phyloP scores from a whole-genome alignment of 2,113 vertebrate genomes.

The Baryphthengus martii region DNA sequence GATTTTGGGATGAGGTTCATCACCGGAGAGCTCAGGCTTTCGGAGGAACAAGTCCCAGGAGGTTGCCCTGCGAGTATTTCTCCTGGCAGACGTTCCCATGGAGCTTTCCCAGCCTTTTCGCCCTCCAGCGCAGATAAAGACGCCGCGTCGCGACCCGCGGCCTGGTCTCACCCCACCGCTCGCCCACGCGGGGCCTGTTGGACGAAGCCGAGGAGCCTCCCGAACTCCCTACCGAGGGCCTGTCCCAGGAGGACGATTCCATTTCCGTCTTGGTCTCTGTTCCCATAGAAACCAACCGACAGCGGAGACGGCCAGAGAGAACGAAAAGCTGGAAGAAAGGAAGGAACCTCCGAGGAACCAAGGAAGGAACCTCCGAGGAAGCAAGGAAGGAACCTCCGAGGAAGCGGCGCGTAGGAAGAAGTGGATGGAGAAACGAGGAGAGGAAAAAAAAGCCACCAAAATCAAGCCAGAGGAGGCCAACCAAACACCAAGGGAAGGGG shows the following conservation, averaged over 20 bases:
- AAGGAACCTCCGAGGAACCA: too few species aligned
- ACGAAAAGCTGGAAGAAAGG: not conserved
- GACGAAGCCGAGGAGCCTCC: not conserved
- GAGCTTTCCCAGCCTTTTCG: not conserved
- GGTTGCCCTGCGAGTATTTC: not conserved
- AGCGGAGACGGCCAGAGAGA: not conserved
- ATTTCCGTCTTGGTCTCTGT: not conserved
- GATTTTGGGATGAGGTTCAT: not conserved
- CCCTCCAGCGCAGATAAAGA: not conserved
- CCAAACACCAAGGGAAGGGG: not conserved
- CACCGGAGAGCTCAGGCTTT: not conserved
- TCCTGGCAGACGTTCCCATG: not conserved
- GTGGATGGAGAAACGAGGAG: not conserved
- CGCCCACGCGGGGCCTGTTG: not conserved
- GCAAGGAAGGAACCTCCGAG: too few species aligned
- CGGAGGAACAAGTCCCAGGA: not conserved
- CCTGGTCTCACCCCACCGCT: not conserved
- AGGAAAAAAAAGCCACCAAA: not conserved
- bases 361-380: too few species aligned
- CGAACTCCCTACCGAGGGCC: not conserved
- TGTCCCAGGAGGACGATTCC: not conserved
- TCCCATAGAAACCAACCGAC: not conserved
- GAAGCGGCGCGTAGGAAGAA: too few species aligned
- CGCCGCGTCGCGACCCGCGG: rapidly evolving
- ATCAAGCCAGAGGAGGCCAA: not conserved